phyloP scores from a whole-genome alignment of 92 coral and sea anemone species.

The Siderastrea siderea region DNA sequence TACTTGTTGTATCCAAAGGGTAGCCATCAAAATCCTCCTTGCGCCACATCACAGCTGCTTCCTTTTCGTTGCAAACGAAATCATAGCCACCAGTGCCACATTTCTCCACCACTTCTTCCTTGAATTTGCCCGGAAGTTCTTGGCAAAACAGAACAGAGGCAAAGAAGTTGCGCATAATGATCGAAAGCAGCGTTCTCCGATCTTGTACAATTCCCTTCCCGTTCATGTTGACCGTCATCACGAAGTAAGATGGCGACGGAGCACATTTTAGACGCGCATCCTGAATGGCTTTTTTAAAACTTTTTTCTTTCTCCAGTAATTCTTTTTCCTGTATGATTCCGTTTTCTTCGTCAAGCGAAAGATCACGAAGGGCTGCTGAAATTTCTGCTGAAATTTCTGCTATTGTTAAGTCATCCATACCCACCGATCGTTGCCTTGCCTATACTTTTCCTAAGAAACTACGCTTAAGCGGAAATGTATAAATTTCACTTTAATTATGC shows the following conservation, averaged over 20 bases:
- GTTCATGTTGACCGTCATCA: constrained; percentile 53
- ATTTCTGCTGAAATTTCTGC: no score
- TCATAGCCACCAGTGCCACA: constrained; percentile 2
- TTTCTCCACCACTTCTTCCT: not conserved
- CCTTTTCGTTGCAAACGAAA: not conserved
- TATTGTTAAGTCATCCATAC: no score
- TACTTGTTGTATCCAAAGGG: not conserved
- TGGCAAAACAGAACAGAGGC: constrained; percentile 39
- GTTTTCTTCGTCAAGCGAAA: no score
- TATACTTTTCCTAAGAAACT: no score
- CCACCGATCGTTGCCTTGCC: no score
- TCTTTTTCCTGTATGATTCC: no score
- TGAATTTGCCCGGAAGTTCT: constrained; percentile 4
- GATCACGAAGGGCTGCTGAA: no score
- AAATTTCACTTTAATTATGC: no score
- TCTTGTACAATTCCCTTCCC: not conserved
- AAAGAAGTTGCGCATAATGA: not conserved
- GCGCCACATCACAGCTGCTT: constrained; percentile 40
- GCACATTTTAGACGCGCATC: constrained; percentile 8
- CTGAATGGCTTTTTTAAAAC: not conserved
- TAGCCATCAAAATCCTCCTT: not conserved
- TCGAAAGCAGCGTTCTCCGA: not conserved
- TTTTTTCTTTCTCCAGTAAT: no score
- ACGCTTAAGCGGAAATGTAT: no score
- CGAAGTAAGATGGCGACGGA: not conserved